These are phyloP conservation scores for Apodemus sylvaticus DNA, from an alignment of 2,113 vertebrate species.

Conservation along the genomic window DNA sequence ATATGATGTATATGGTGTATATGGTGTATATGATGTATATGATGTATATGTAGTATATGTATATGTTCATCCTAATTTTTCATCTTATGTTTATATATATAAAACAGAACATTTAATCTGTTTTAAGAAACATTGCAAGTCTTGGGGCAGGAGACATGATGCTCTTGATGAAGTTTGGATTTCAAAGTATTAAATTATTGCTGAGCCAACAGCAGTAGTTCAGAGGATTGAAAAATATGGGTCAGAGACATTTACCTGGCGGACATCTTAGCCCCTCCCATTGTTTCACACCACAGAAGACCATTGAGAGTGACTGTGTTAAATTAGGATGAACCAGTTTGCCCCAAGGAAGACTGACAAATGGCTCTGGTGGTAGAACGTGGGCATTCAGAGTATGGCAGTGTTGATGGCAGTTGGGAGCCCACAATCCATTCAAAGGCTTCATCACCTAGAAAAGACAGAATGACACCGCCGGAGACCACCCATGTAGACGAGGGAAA, in stretches of 20 bases:
- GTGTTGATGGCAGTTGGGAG: not conserved
- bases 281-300: constrained; percentile 71
- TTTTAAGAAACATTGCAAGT: constrained; percentile 82
- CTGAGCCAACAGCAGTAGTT: constrained; percentile 76
- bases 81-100: too few species aligned
- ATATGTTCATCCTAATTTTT: too few species aligned
- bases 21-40: too few species aligned
- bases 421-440: constrained; percentile 75
- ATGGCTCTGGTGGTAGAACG: constrained; percentile 58
- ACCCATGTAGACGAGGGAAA: not conserved
- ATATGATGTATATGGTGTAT: too few species aligned
- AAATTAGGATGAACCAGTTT: constrained; percentile 79
- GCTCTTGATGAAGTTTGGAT: constrained; percentile 81
- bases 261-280: constrained; percentile 78
- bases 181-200: constrained; percentile 80
- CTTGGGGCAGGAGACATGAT: constrained; percentile 79
- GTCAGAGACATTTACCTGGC: constrained; percentile 76
- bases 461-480: not conserved
- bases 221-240: constrained; percentile 63
- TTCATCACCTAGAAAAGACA: constrained; percentile 20
- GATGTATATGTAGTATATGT: too few species aligned
- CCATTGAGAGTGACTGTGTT: constrained; percentile 65
- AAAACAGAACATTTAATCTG: not conserved
- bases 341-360: constrained; percentile 66
- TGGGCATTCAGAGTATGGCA: constrained; percentile 64